Percentiles rank a stretch among this genome's conserved stretches.
Evolutionary conservation across 2,888 invertebrate genomes (phyloP).

Genomic region (Pachliopta kotzebuea): DNA sequence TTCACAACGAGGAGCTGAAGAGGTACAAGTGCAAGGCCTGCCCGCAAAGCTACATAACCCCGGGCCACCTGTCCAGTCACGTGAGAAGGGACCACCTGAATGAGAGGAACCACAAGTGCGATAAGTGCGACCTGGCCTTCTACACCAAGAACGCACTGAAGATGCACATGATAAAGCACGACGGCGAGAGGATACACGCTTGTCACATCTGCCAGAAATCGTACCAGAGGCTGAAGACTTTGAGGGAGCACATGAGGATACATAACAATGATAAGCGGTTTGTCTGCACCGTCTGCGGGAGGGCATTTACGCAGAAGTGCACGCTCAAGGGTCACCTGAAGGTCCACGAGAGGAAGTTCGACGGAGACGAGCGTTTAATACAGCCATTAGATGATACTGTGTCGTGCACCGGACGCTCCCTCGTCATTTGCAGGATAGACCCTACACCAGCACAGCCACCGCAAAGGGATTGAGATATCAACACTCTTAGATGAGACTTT

Average conservation of each 20-base stretch:
- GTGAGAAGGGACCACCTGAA: conserved; percentile 68
- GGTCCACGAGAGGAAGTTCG: conserved; percentile 62
- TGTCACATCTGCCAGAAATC: conserved; percentile 76
- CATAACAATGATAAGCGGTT: conserved; percentile 72
- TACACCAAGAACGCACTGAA: conserved; percentile 77
- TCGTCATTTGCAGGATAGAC: conserved; percentile 17
- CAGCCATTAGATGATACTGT: conserved; percentile 24
- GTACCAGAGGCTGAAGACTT: conserved; percentile 69
- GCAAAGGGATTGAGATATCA: not conserved
- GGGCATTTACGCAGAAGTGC: conserved; percentile 74
- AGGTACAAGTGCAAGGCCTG: conserved; percentile 73
- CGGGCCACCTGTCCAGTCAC: conserved; percentile 69
- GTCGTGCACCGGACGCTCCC: conserved; percentile 11
- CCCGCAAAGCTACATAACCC: conserved; percentile 71
- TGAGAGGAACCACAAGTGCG: conserved; percentile 73
- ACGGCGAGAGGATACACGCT: conserved; percentile 73
- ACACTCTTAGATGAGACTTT: not conserved
- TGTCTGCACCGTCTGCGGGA: conserved; percentile 66
- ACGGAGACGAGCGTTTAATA: conserved; percentile 48
- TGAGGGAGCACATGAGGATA: conserved; percentile 68
- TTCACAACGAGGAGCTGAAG: conserved; percentile 70
- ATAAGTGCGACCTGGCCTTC: conserved; percentile 75
- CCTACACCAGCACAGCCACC: not conserved
- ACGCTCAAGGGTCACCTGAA: conserved; percentile 70
- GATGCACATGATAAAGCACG: conserved; percentile 80